Evolutionary conservation across 2,888 invertebrate species (phyloP), one percentile per base, ranked within the genome.

Genomic region (Disparrhopalites patrizii): DNA sequence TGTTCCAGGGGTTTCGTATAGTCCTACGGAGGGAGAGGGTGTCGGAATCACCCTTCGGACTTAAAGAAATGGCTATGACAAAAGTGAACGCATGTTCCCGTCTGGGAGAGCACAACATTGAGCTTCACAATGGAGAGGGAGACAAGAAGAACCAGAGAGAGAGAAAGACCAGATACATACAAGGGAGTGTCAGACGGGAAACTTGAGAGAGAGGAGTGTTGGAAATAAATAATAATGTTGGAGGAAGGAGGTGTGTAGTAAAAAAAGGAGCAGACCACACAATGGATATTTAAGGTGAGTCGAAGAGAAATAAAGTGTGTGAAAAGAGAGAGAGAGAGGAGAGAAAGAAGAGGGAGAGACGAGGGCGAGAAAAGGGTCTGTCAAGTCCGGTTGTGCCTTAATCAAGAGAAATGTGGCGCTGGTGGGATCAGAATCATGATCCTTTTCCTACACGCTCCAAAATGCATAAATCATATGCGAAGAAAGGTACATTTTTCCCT

Each of bases 381-480:
- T 72, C 72, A 72, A 70, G 66, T 69, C 55, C 68, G 62, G 67
- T 70, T 61, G 52, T 43, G 56, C 60, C 69, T 68, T 73, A 71
- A 73, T 70, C 71, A 73, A 73, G 72, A 73, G 71, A 73, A 71
- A 71, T 72, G 69, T 68, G 60, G 51, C 64, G 65, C 40, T 69
- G 65, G 69, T 70, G 62, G 68, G 71, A 71, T 71, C 71, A 71
- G 61, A 69, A 58, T 58, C 63, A 64, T 66, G 68, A 66, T 66
- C 67, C 55, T 55, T 55, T n/a, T 55, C 20, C 20, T 55, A 23
- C 33, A 31, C 36, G 33, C 33, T 33, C 36, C n/a, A 55, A 55
- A 55, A 55, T 55, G 55, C 55, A 55, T 55, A 55, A 55, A 55
- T 55, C 55, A 55, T 33, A 55, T 55, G 55, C 33, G 55, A 55